phyloP scores from a whole-genome alignment of 35 echinoderm and acorn worm genomes.

The Ptychodera flava region DNA sequence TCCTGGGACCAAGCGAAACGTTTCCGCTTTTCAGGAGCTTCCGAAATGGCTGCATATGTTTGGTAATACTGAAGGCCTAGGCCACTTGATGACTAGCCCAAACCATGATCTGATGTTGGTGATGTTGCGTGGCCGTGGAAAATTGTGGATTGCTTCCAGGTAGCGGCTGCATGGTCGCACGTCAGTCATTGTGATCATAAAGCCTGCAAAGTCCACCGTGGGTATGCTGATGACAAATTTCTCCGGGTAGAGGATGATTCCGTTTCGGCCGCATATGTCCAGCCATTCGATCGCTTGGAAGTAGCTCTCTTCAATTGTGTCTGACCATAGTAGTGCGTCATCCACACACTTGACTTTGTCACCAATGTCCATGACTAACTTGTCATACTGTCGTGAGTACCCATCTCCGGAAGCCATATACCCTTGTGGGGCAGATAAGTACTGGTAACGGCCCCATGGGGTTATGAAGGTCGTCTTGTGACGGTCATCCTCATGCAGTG shows the following conservation, averaged over 20 bases:
- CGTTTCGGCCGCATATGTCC: conserved; percentile 30
- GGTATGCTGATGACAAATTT: conserved; percentile 11
- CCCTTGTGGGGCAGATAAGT: conserved; percentile 20
- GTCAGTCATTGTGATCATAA: conserved; percentile 21
- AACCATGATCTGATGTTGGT: too few species aligned
- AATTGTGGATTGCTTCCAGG: conserved; percentile 38
- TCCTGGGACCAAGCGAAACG: neutral
- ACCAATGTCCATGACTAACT: neutral
- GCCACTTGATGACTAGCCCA: conserved; percentile 47
- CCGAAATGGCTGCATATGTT: conserved; percentile 22
- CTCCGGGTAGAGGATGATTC: conserved; percentile 38
- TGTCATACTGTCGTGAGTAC: conserved; percentile 13
- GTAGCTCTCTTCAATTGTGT: too few species aligned
- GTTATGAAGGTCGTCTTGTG: conserved; percentile 14
- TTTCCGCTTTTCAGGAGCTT: conserved; percentile 6
- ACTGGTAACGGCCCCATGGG: conserved; percentile 30
- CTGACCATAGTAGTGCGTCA: too few species aligned
- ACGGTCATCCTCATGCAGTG: neutral
- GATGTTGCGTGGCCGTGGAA: conserved; percentile 12
- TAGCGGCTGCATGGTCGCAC: too few species aligned
- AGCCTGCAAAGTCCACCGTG: conserved; percentile 33
- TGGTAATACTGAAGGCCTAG: conserved; percentile 11
- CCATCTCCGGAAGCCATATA: conserved; percentile 28
- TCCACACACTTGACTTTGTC: conserved; percentile 30
- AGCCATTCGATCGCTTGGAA: conserved; percentile 50